These are phyloP conservation scores for Macrosiphum euphorbiae DNA, from an alignment of 2,888 invertebrate species.

Conservation along the genomic window DNA sequence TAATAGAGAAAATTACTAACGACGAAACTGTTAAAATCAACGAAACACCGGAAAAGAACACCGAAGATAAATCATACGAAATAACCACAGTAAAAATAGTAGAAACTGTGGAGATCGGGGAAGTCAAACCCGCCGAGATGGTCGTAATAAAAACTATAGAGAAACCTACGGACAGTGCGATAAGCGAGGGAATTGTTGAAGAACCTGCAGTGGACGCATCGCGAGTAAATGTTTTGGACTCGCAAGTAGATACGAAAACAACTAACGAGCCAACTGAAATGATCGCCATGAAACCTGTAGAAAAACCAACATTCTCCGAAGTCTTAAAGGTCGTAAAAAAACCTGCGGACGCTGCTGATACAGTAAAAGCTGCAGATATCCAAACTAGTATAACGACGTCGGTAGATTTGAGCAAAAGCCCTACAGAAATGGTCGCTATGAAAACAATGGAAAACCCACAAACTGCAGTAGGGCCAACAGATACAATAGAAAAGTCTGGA, in stretches of 20 bases:
- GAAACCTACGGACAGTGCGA: neutral
- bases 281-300: slow-evolving; percentile 18
- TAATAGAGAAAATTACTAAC: neutral
- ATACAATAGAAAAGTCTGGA: neutral
- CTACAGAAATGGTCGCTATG: slow-evolving; percentile 16
- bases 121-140: neutral
- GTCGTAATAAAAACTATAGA: neutral
- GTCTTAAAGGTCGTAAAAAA: neutral
- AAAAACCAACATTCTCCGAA: neutral
- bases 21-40: neutral
- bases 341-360: neutral
- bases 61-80: neutral
- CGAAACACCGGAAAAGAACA: neutral
- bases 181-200: neutral
- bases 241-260: neutral
- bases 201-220: neutral
- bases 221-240: neutral
- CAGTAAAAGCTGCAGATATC: neutral
- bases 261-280: neutral
- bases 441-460: slow-evolving; percentile 25
- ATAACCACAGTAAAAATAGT: neutral
- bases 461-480: neutral
- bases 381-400: neutral
- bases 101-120: neutral
- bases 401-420: neutral